phyloP scores from a whole-genome alignment of 1,140 invertebrate species.

The Drosophila littoralis region DNA sequence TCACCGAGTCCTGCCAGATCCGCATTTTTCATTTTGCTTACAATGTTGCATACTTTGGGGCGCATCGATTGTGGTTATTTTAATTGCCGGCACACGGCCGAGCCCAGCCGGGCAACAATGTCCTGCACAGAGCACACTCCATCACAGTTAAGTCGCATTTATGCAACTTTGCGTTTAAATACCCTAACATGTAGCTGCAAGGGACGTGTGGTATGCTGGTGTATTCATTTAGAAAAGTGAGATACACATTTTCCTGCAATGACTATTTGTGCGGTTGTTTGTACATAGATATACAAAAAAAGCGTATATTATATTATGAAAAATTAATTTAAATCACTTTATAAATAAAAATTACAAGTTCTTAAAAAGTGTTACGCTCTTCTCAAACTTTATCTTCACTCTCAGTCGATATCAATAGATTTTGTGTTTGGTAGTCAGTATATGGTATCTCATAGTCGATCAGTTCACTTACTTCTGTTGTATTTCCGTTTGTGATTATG shows the following conservation, averaged over 20 bases:
- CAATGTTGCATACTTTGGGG: slow-evolving; percentile 60
- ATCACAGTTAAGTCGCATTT: slow-evolving; percentile 42
- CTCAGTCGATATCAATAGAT: too few species aligned
- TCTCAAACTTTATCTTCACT: too few species aligned
- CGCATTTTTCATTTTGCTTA: background rate
- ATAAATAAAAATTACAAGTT: too few species aligned
- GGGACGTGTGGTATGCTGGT: background rate
- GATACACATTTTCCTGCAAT: too few species aligned
- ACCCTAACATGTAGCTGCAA: background rate
- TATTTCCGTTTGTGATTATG: slow-evolving; percentile 72
- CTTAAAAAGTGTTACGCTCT: too few species aligned
- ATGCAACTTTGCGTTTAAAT: slow-evolving; percentile 55
- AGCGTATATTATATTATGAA: too few species aligned
- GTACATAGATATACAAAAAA: too few species aligned
- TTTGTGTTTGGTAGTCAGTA: background rate
- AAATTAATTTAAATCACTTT: too few species aligned
- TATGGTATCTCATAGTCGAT: background rate
- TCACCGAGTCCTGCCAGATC: slow-evolving; percentile 34
- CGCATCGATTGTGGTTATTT: slow-evolving; percentile 59
- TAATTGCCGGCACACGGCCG: slow-evolving; percentile 45
- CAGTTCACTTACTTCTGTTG: background rate
- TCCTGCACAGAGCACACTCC: background rate
- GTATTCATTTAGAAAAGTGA: too few species aligned
- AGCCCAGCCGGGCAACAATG: background rate
- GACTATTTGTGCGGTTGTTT: too few species aligned